Evolutionary conservation across 1,140 invertebrate genomes (phyloP).

Genomic region (Chrysopa pallens): DNA sequence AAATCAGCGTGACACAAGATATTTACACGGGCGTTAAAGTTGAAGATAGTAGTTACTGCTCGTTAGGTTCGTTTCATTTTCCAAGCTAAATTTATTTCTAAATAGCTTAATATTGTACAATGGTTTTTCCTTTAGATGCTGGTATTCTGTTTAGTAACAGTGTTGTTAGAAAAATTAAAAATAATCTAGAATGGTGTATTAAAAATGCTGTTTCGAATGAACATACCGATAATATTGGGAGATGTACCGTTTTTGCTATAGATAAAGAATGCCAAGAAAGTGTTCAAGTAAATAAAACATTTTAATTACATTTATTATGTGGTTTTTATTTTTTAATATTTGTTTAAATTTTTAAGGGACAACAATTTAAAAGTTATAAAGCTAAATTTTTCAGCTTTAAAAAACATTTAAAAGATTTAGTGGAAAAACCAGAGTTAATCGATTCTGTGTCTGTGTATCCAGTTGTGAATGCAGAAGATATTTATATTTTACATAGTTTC

Average conservation of each 20-base stretch:
- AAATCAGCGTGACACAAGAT: conserved; percentile 65
- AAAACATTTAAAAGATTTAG: conserved; percentile 24
- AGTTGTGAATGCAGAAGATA: conserved; percentile 36
- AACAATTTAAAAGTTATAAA: conserved; percentile 29
- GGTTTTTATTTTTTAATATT: conserved; percentile 1
- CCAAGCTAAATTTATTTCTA: background rate
- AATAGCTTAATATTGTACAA: background rate
- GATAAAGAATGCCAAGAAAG: conserved; percentile 35
- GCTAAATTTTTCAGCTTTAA: conserved; percentile 32
- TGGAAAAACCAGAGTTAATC: conserved; percentile 27
- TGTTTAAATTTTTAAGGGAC: conserved; percentile 24
- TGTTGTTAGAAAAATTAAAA: conserved; percentile 48
- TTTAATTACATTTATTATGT: background rate
- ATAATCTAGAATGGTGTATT: conserved; percentile 68
- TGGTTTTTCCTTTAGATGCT: conserved; percentile 32
- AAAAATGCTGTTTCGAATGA: conserved; percentile 59
- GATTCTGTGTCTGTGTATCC: conserved; percentile 44
- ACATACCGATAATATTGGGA: conserved; percentile 65
- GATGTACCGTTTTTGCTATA: conserved; percentile 55
- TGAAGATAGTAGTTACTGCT: conserved; percentile 36
- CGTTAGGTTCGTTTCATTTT: conserved; percentile 30
- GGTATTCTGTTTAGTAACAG: conserved; percentile 62
- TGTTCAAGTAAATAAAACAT: conserved; percentile 24
- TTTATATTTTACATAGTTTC: conserved; percentile 53
- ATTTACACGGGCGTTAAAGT: conserved; percentile 49